A percentile compares a stretch with the other conserved stretches of the same genome.
Conservation (phyloP, 1,140 invertebrate genomes). For the Eupristina koningsbergeri region DNA sequence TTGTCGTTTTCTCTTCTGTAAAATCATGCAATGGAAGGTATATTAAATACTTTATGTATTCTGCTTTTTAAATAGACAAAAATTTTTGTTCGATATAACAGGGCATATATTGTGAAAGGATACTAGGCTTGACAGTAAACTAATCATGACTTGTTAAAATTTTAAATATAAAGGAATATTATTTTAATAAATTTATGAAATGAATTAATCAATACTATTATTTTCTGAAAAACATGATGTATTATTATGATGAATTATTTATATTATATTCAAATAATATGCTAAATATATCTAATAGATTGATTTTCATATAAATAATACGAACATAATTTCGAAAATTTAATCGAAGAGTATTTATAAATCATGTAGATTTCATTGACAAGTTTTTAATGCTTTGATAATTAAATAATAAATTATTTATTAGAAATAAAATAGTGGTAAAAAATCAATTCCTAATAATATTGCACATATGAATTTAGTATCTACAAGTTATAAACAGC, state of each 20-base stretch:
- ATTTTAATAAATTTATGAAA: not conserved
- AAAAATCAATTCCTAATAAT: too few relatives aligned
- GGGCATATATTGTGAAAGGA: not conserved
- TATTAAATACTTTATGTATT: not conserved
- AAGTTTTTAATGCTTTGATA: too few relatives aligned
- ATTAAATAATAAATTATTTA: too few relatives aligned
- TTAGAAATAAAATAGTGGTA: too few relatives aligned
- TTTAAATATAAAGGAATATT: not conserved
- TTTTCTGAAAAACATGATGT: not conserved
- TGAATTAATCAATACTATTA: not conserved
- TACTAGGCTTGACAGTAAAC: not conserved
- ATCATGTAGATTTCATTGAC: too few relatives aligned
- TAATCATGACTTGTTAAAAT: not conserved
- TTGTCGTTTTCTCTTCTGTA: not conserved
- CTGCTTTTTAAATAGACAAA: not conserved
- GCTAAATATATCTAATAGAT: too few relatives aligned
- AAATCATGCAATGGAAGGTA: too few relatives aligned
- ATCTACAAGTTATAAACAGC: too few relatives aligned
- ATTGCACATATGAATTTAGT: too few relatives aligned
- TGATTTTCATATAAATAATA: too few relatives aligned
- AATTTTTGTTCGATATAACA: not conserved
- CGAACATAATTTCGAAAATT: too few relatives aligned
- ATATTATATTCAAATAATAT: not conserved
- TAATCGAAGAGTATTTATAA: too few relatives aligned
- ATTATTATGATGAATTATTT: not conserved